Conservation (phyloP, 2,113 vertebrate genomes). For the Mormoops blainvillei region DNA sequence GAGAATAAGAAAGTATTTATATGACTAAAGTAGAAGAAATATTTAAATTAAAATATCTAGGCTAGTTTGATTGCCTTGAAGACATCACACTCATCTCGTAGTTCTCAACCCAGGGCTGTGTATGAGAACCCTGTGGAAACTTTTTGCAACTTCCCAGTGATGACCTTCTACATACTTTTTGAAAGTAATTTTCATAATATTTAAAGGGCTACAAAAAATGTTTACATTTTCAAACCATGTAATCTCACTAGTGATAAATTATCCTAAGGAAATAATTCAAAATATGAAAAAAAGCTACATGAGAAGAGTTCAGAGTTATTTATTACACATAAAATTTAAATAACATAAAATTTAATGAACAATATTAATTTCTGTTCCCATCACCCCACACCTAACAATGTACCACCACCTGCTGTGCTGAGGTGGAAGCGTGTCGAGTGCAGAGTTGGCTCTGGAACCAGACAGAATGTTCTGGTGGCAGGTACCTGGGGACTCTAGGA, state of each 20-base stretch:
- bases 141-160: background rate
- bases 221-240: slow-evolving; percentile 2
- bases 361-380: background rate
- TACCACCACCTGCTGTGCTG: background rate
- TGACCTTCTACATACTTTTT: background rate
- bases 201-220: background rate
- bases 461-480: background rate
- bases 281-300: background rate
- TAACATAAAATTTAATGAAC: background rate
- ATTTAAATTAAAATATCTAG: background rate
- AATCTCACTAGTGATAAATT: background rate
- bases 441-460: background rate
- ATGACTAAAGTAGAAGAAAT: background rate
- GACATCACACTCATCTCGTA: background rate
- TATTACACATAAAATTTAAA: slow-evolving; percentile 32
- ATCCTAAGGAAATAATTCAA: slow-evolving; percentile 13
- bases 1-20: background rate
- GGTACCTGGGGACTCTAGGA: background rate
- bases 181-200: slow-evolving; percentile 7
- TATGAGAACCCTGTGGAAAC: background rate
- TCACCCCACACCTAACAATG: background rate
- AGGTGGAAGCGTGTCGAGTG: background rate
- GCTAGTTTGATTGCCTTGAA: background rate
- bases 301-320: background rate
- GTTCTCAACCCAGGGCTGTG: background rate